These are phyloP conservation scores for Sphinx pinastri DNA, from an alignment of 2,888 invertebrate species.

Conservation along the genomic window DNA sequence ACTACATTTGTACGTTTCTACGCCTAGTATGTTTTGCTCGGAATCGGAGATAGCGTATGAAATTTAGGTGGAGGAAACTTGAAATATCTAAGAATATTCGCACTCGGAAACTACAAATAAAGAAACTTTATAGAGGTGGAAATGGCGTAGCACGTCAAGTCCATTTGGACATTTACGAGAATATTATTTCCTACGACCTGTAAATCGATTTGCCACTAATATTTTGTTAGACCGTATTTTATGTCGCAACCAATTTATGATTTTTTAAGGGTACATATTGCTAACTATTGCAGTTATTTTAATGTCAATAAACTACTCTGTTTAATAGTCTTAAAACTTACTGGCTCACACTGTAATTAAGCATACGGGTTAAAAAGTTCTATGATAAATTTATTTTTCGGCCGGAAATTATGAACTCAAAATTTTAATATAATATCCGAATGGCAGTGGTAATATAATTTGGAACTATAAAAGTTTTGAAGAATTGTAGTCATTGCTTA, in stretches of 20 bases:
- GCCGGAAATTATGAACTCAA: too few relatives aligned
- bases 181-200: not conserved
- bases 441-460: too few relatives aligned
- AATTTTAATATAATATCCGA: too few relatives aligned
- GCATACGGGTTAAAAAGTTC: too few relatives aligned
- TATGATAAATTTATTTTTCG: too few relatives aligned
- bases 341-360: too few relatives aligned
- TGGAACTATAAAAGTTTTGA: too few relatives aligned
- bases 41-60: not conserved
- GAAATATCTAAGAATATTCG: not conserved
- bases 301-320: too few relatives aligned
- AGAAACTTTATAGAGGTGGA: not conserved
- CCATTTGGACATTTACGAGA: constrained; percentile 4
- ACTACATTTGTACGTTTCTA: constrained; percentile 15
- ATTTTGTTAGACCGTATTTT: constrained; percentile 9
- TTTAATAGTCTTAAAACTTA: too few relatives aligned
- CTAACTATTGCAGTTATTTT: too few relatives aligned
- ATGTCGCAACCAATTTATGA: not conserved
- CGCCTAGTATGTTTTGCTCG: not conserved
- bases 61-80: not conserved
- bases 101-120: constrained; percentile 8
- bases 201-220: not conserved
- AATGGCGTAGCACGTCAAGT: not conserved
- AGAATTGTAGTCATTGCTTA: too few relatives aligned
- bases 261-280: too few relatives aligned